Evolutionary conservation across 2,888 invertebrate genomes (phyloP).

Genomic region (Limnephilus auricula): DNA sequence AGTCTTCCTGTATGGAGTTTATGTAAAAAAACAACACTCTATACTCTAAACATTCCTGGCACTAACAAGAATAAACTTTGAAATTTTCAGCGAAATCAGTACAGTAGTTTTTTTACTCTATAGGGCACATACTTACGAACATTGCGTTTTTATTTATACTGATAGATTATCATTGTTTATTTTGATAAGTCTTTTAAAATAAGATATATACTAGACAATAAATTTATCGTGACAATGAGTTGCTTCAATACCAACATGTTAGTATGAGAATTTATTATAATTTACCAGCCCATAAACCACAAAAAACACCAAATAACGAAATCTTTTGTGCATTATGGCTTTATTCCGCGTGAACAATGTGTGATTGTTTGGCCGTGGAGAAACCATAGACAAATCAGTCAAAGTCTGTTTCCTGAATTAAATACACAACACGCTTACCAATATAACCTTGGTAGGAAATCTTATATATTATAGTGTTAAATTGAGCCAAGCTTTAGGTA

Average conservation of each 20-base stretch:
- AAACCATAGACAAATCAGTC: slow-evolving; percentile 9
- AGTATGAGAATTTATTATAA: background rate
- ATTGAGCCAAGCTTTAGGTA: too few relatives aligned
- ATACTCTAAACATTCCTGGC: too few relatives aligned
- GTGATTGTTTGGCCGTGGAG: background rate
- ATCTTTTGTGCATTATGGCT: background rate
- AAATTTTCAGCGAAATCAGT: too few relatives aligned
- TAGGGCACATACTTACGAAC: too few relatives aligned
- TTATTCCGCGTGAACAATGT: slow-evolving; percentile 9
- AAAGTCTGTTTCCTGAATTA: slow-evolving; percentile 22
- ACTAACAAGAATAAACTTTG: too few relatives aligned
- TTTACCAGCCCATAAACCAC: too few relatives aligned
- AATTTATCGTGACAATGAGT: background rate
- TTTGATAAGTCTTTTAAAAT: background rate
- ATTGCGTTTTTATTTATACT: too few relatives aligned
- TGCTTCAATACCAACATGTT: background rate
- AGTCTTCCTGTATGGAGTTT: too few relatives aligned
- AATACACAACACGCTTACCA: background rate
- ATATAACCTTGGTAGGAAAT: background rate
- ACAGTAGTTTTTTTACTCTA: too few relatives aligned
- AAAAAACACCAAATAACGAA: background rate
- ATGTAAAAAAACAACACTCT: too few relatives aligned
- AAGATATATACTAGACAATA: background rate
- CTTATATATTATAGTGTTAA: too few relatives aligned
- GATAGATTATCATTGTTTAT: background rate